Evolutionary conservation across 2,113 vertebrate species (phyloP), one percentile per base, ranked within the genome.

Genomic region (Hepsetus odoe): DNA sequence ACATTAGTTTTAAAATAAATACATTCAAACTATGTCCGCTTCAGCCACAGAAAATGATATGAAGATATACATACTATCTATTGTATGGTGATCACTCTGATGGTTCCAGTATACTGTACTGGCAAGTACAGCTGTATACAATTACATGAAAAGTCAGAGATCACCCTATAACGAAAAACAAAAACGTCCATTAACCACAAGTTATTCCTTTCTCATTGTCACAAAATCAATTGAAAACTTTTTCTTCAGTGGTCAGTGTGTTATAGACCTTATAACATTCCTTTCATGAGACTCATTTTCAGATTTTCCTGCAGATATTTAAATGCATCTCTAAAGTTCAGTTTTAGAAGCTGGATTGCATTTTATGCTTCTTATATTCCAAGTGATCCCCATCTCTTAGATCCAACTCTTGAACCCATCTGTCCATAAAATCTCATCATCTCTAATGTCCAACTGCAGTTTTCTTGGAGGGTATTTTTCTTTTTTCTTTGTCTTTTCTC

Each of bases 1-100:
- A 51, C 33, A 69, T 70, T 53, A 1, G 51, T 20, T 64, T 42
- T 74, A 69, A n/a, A 70, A 75, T 70, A 70, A 64, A 53, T 58
- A 59, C 40, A 70, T 77, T 73, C 35, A 40, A 5, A 58, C 49
- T 16, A 24, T 26, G 9, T 16, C 35, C 13, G 42, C 22, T 13
- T 24, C 9, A 4, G 58, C 16, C 16, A 30, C 16, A 61, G 5
- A 35, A 53, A 7, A 53, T 38, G 28, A 40, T 30, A 30, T 38
- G 32, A n/a, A 64, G 35, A 64, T 10, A 64, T 18, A 18, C 3
- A 49, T 30, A 58, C 26, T 5, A 26, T 28, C 24, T 18, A 0
- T 16, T 68, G 42, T 68, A 30, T 18, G 10, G n/a, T 22, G 9
- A 40, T 16, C 24, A 46, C 11, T 44, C n/a, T 24, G 44, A 46